Percentiles rank a stretch among this genome's conserved stretches.
These are phyloP conservation scores for Podabrus alpinus DNA, from an alignment of 2,888 invertebrate species.

Conservation along the genomic window DNA sequence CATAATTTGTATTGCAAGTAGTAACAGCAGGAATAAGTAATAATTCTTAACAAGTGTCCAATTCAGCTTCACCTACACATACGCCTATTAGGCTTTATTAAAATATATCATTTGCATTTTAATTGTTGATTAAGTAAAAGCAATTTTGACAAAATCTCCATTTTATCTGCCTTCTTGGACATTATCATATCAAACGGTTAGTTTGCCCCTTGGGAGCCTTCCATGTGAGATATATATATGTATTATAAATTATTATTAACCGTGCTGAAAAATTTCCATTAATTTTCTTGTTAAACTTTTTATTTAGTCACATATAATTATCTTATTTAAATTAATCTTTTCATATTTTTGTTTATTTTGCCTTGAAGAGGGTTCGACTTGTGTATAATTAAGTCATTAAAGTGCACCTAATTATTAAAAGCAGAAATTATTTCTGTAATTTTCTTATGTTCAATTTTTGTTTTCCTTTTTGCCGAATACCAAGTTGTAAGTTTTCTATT, in stretches of 20 bases:
- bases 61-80: conserved; percentile 15
- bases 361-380: not conserved
- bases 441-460: not conserved
- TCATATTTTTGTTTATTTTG: not conserved
- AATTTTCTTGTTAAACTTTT: not conserved
- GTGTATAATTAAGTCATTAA: not conserved
- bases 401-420: not conserved
- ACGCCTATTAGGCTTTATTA: conserved; percentile 12
- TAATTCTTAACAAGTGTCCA: conserved; percentile 9
- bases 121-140: conserved; percentile 17
- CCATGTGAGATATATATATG: not conserved
- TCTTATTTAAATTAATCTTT: not conserved
- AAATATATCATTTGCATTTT: conserved; percentile 16
- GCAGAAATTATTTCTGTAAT: not conserved
- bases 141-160: conserved; percentile 9
- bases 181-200: conserved; percentile 8
- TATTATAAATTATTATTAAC: not conserved
- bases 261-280: not conserved
- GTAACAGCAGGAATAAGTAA: conserved; percentile 6
- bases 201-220: conserved; percentile 3
- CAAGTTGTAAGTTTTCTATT: not conserved
- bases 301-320: not conserved
- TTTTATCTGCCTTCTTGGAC: conserved; percentile 4
- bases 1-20: not conserved
- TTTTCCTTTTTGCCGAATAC: not conserved